Evolutionary conservation across 2,113 vertebrate genomes (phyloP).

Genomic region (pig (Sus scrofa)): DNA sequence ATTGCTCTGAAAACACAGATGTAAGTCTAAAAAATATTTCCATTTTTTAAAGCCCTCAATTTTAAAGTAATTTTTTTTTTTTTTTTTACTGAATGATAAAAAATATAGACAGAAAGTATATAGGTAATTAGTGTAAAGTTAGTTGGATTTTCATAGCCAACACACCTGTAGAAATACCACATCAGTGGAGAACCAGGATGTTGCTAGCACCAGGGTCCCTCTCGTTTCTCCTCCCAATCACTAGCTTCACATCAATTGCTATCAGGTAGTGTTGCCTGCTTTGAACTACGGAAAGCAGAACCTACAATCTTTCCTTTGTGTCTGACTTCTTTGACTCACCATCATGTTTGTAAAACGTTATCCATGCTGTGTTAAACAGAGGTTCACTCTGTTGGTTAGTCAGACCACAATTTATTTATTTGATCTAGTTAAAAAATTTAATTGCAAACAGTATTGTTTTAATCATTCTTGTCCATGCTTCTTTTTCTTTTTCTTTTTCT

Average conservation of each 20-base stretch:
- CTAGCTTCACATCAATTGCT: neutral
- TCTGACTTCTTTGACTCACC: neutral
- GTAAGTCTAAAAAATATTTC: conserved; percentile 56
- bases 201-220: rapidly evolving
- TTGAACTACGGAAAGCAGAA: neutral
- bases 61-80: conserved; percentile 16
- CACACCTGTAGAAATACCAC: neutral
- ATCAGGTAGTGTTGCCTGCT: too few species aligned
- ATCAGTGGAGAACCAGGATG: neutral
- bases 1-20: conserved; percentile 29
- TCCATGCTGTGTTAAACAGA: neutral
- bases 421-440: neutral
- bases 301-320: neutral
- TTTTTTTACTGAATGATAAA: conserved; percentile 24
- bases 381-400: neutral
- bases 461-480: too few species aligned
- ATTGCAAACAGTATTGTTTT: neutral
- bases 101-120: neutral
- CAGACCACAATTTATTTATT: neutral
- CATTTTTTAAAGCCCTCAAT: conserved; percentile 52
- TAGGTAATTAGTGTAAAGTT: neutral
- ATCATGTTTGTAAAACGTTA: neutral
- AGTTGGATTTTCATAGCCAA: neutral
- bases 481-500: too few species aligned
- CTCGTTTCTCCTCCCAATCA: rapidly evolving